Conservation (phyloP, 1,140 invertebrate genomes). For the Halotydeus destructor region DNA sequence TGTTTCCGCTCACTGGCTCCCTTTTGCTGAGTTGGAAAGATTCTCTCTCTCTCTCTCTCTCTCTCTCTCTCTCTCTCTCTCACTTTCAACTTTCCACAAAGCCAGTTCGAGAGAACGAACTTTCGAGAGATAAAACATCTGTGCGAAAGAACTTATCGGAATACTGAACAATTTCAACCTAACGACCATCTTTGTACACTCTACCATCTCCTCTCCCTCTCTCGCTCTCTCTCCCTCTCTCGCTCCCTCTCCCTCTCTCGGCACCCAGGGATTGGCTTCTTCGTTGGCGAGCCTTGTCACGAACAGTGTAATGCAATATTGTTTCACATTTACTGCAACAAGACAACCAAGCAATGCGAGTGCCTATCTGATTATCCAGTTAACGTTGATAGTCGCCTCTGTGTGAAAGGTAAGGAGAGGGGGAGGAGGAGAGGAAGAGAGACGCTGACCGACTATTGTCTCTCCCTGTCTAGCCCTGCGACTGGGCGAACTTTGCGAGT, state of each 20-base stretch:
- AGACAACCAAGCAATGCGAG: conserved; percentile 16
- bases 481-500: conserved; percentile 15
- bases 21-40: too few relatives aligned
- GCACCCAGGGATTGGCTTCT: conserved; percentile 15
- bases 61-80: too few relatives aligned
- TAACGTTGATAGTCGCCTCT: conserved; percentile 17
- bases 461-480: conserved; percentile 10
- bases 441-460: too few relatives aligned
- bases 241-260: background rate
- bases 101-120: background rate
- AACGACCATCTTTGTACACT: background rate
- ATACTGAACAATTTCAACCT: background rate
- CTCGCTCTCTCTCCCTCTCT: background rate
- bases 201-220: background rate
- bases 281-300: conserved; percentile 17
- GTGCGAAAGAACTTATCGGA: background rate
- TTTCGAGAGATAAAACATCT: background rate
- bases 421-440: too few relatives aligned
- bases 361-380: conserved; percentile 18
- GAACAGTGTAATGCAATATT: conserved; percentile 17
- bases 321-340: conserved; percentile 18
- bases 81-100: background rate
- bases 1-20: too few relatives aligned
- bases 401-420: conserved; percentile 15
- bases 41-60: too few relatives aligned